phyloP scores from a whole-genome alignment of 2,888 invertebrate genomes.

The Ischnura elegans region DNA sequence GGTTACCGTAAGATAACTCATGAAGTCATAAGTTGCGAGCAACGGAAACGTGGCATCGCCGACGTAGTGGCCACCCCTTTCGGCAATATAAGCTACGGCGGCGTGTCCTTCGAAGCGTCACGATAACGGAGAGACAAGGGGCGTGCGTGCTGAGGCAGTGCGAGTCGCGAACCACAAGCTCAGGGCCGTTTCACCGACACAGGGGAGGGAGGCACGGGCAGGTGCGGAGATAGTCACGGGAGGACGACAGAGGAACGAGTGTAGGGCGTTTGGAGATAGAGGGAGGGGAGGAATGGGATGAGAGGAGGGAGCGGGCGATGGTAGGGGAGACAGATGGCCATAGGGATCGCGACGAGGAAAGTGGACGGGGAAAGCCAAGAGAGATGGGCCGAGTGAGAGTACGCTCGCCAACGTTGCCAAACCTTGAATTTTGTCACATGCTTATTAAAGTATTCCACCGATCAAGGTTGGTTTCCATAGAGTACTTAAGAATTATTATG shows the following conservation, averaged over 20 bases:
- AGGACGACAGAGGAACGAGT: not conserved
- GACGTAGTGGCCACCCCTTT: not conserved
- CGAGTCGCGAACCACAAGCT: not conserved
- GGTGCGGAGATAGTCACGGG: not conserved
- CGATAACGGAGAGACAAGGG: not conserved
- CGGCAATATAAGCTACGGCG: not conserved
- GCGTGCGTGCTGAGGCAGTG: not conserved
- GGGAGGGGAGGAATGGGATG: not conserved
- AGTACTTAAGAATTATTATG: too few species aligned
- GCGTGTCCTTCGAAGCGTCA: not conserved
- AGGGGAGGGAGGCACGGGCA: not conserved
- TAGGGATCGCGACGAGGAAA: not conserved
- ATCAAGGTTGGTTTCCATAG: too few species aligned
- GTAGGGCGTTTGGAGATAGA: not conserved
- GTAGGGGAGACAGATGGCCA: conserved; percentile 20
- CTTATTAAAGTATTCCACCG: too few species aligned
- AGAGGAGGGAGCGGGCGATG: not conserved
- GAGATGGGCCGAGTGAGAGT: not conserved
- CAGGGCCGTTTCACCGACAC: not conserved
- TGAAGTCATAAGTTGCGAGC: too few species aligned
- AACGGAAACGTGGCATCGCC: not conserved
- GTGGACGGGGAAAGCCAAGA: not conserved
- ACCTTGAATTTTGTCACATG: not conserved
- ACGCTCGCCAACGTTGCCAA: not conserved
- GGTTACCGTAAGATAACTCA: too few species aligned